Evolutionary conservation across 2,888 invertebrate species (phyloP).

Genomic region (Drosophila mercatorum): DNA sequence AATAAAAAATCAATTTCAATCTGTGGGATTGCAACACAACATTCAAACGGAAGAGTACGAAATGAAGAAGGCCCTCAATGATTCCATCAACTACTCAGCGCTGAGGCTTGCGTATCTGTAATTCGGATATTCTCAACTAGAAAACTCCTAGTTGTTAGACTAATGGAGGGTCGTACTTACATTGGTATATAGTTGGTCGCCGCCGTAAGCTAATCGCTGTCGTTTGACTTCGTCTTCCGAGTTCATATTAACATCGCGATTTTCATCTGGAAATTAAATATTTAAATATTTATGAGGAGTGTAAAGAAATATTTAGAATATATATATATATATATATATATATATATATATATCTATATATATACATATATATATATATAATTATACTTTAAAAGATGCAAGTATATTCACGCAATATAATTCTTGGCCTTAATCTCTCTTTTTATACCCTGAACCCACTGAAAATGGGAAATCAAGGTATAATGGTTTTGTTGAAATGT

Average conservation of each 20-base stretch:
- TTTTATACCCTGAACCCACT: too few species aligned
- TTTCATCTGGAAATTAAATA: constrained; percentile 89
- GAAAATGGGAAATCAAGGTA: too few species aligned
- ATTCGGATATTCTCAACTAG: not conserved
- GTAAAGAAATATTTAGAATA: too few species aligned
- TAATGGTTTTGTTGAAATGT: too few species aligned
- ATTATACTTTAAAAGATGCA: too few species aligned
- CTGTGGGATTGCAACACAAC: not conserved
- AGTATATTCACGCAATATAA: too few species aligned
- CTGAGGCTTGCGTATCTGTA: not conserved
- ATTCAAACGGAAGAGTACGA: not conserved
- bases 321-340: too few species aligned
- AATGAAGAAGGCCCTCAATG: not conserved
- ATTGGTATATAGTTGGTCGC: constrained; percentile 95
- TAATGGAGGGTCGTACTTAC: constrained; percentile 86
- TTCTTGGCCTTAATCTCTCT: too few species aligned
- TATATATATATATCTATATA: too few species aligned
- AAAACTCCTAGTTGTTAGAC: not conserved
- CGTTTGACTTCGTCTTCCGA: constrained; percentile 94
- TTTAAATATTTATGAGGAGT: not conserved
- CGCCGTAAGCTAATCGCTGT: constrained; percentile 94
- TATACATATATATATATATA: too few species aligned
- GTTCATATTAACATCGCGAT: constrained; percentile 94
- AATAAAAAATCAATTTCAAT: too few species aligned
- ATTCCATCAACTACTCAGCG: not conserved